Base-by-base conservation (phyloP, 2,797 vertebrate species). In the Melanotaenia trifasciata region DNA sequence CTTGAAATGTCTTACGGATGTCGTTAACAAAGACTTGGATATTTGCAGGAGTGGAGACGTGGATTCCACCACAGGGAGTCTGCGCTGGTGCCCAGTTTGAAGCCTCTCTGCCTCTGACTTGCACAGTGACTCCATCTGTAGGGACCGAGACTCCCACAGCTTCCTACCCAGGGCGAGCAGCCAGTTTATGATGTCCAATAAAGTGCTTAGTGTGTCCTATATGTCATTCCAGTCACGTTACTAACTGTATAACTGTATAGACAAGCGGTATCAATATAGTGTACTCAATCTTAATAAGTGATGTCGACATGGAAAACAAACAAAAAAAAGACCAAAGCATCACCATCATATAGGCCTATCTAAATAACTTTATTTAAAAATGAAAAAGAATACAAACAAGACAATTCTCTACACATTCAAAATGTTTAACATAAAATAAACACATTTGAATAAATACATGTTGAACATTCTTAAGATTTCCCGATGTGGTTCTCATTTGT, bases 181-280 rank as follows among this genome's bases (percentile, higher is more conserved):
- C 81, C 84, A 78, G 9, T 83, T 88, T 83, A 85, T 86, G 83
- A 30, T 83, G 83, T 67, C 80, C 81, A 79, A 81, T 87, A 80
- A 86, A 78, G 71, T 65, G 82, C 84, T 70, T 69, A 74, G 35
- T 53, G 70, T 75, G 76, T 84, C 75, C 78, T 20, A 30, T 58
- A 10, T 60, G 59, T 68, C 11, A 40, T 24, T 35, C 43, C 47
- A 64, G 68, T 51, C 70, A 69, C 38, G 65, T 65, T 59, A 70
- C 54, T 36, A 73, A 70, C 72, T 77, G 75, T 79, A 13, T 16
- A 24, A 12, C 30, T 30, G 30, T 30, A 28, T 28, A 14, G 5
- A 18, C 18, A 20, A n/a, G 4, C 30, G 30, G 30, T 61, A 11
- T 47, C 24, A 24, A 20, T 18, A 22, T 12, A 1, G 12, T 18